These are phyloP conservation scores for Rhipidura dahli DNA, from an alignment of 2,113 vertebrate genomes.

Conservation along the genomic window DNA sequence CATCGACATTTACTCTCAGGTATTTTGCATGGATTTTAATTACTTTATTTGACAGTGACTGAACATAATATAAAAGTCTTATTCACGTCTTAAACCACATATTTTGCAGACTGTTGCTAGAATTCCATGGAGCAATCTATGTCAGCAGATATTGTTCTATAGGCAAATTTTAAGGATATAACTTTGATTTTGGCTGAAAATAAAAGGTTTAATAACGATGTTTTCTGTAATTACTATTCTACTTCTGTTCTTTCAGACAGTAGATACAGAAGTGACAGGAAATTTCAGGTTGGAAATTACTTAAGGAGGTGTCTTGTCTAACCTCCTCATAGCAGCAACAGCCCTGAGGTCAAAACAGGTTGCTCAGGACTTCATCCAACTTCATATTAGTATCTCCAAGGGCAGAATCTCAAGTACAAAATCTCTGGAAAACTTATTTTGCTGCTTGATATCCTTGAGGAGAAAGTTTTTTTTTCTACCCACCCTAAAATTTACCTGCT, in stretches of 20 bases:
- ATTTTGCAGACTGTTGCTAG: not conserved
- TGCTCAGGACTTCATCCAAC: not conserved
- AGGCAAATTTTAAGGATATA: not conserved
- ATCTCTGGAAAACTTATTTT: not conserved
- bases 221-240: not conserved
- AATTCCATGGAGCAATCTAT: not conserved
- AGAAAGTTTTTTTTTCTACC: not conserved
- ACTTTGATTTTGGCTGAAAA: not conserved
- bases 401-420: not conserved
- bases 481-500: not conserved
- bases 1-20: not conserved
- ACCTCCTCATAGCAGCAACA: not conserved
- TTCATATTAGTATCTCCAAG: not conserved
- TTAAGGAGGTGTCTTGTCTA: not conserved
- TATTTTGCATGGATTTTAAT: not conserved
- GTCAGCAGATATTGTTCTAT: not conserved
- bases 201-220: not conserved
- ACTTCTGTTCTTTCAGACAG: not conserved
- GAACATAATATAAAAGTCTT: not conserved
- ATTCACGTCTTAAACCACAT: rapidly evolving
- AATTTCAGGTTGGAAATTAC: not conserved
- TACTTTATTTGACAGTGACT: not conserved
- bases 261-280: not conserved
- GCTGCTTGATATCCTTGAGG: not conserved
- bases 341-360: not conserved